Evolutionary conservation across 2,113 vertebrate species (phyloP).

Genomic region (Lasiurus borealis): DNA sequence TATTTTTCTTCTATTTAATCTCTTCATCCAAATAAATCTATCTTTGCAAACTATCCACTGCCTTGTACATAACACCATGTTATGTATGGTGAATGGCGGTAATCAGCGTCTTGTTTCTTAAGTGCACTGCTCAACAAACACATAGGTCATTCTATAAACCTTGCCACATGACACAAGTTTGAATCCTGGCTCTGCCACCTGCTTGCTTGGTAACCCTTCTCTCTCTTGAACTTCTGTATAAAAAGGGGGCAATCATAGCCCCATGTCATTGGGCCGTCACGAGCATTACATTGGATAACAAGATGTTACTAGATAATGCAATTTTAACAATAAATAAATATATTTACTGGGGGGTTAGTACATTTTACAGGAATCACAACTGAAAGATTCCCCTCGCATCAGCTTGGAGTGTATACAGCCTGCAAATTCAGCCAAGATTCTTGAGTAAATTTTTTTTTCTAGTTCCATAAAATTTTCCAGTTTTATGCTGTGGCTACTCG

Average conservation of each 20-base stretch:
- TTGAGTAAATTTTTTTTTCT: slow-evolving; percentile 6
- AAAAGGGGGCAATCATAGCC: neutral
- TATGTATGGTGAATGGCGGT: neutral
- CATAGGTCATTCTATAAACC: neutral
- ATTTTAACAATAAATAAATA: neutral
- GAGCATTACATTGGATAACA: neutral
- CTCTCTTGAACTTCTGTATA: neutral
- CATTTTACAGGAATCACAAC: neutral
- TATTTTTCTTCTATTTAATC: slow-evolving; percentile 36
- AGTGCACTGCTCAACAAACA: neutral
- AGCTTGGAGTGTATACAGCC: neutral
- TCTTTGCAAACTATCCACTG: neutral
- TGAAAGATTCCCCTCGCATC: neutral
- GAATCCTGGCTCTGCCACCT: neutral
- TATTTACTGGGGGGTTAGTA: neutral
- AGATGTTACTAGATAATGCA: neutral
- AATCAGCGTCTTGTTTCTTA: neutral
- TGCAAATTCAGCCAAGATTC: slow-evolving; percentile 1
- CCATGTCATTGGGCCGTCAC: neutral
- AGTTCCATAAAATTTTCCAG: neutral
- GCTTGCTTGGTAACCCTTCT: neutral
- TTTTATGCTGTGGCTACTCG: slow-evolving; percentile 12
- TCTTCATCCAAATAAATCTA: neutral
- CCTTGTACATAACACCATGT: neutral
- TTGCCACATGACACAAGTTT: fast-evolving